Evolutionary conservation across 2,797 vertebrate species (phyloP).

Genomic region (Trematomus bernacchii): DNA sequence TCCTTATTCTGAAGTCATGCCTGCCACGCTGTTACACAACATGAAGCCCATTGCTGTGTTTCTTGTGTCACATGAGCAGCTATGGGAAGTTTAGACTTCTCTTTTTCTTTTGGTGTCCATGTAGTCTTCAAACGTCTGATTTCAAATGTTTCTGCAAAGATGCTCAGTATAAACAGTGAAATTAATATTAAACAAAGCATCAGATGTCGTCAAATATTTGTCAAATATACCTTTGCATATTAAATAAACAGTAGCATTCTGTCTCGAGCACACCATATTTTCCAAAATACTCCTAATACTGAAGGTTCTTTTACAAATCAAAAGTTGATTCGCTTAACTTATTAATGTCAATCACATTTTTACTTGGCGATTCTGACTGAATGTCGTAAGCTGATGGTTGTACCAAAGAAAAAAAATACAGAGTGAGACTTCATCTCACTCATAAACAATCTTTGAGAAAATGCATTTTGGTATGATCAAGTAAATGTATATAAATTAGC

Average conservation of each 20-base stretch:
- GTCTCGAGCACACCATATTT: no score
- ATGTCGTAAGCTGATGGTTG: neutral
- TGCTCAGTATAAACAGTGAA: neutral
- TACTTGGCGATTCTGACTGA: neutral
- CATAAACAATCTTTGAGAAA: no score
- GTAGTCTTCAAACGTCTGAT: slow-evolving; percentile 10
- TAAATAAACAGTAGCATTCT: no score
- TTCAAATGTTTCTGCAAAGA: neutral
- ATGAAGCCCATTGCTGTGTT: slow-evolving; percentile 18
- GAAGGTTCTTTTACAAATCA: no score
- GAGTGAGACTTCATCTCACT: neutral
- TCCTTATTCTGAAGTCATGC: slow-evolving; percentile 27
- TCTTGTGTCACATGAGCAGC: slow-evolving; percentile 64
- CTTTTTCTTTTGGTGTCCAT: slow-evolving; percentile 29
- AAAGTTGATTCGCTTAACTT: neutral
- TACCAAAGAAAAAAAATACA: neutral
- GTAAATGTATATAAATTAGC: no score
- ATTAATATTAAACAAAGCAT: no score
- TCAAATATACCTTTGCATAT: neutral
- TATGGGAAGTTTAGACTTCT: slow-evolving; percentile 59
- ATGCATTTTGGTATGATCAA: no score
- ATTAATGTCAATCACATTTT: neutral
- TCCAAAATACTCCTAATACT: no score
- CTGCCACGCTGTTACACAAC: slow-evolving; percentile 60
- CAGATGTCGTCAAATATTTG: neutral